Base-by-base conservation (phyloP, 2,888 invertebrate species). In the Dugesia japonica region DNA sequence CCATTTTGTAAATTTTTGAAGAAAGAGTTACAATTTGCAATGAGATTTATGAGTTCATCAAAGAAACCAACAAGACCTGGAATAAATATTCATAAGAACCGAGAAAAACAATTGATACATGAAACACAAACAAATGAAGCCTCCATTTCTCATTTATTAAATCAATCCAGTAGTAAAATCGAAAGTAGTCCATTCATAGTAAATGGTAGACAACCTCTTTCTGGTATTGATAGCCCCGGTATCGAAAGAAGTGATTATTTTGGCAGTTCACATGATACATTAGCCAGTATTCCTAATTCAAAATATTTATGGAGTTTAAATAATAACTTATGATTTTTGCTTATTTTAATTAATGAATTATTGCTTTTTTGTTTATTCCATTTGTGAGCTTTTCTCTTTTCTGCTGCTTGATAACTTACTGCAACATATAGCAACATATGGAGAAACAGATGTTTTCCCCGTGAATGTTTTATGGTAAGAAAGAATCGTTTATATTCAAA, bases 271-370 rank as follows among this genome's bases (percentile, higher is more conserved):
- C 56, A 56, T 23, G 56, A 56, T n/a, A 56, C 56, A 4, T n/a
- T 56, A n/a, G 56, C 56, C 56, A 56, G 56, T n/a, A 56, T 56
- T n/a, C 4, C 4, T n/a, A 56, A 56, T n/a, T 13, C 4, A 1
- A 56, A 56, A 56, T 56, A 56, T 56, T 56, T 56, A n/a, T 56
- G 56, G 56, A 56, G 17, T 56, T 56, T 56, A 23, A 56, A 56
- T 56, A 56, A 56, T 56, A 23, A 56, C n/a, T n/a, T n/a, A n/a
- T n/a, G n/a, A n/a, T n/a, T n/a, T n/a, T n/a, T n/a, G n/a, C n/a
- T n/a, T n/a, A n/a, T n/a, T n/a, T n/a, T n/a, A n/a, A n/a, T n/a
- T n/a, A n/a, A n/a, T n/a, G n/a, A n/a, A n/a, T n/a, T n/a, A n/a
- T n/a, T n/a, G n/a, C n/a, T n/a, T n/a, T n/a, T n/a, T n/a, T n/a